Percentiles rank a stretch among this genome's conserved stretches.
These are phyloP conservation scores for Mugil cephalus DNA, from an alignment of 2,113 vertebrate species.

Conservation along the genomic window DNA sequence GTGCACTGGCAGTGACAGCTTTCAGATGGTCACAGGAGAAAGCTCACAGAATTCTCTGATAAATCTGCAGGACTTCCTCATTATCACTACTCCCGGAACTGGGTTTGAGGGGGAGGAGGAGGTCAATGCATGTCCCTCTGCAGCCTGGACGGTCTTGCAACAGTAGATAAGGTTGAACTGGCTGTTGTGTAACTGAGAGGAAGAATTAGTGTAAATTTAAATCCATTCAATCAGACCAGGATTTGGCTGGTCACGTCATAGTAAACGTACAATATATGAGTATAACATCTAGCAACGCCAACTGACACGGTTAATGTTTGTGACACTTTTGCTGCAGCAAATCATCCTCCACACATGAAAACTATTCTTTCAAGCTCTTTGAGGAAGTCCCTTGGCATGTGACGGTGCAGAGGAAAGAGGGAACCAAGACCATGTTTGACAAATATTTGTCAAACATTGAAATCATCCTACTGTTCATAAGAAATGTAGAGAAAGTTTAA, in stretches of 20 bases:
- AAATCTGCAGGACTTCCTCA: slow-evolving; percentile 49
- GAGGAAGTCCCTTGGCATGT: slow-evolving; percentile 64
- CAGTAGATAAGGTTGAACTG: slow-evolving; percentile 55
- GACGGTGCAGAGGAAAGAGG: slow-evolving; percentile 52
- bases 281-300: no score
- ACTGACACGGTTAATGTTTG: no score
- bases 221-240: not conserved
- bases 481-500: slow-evolving; percentile 23
- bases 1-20: slow-evolving; percentile 33
- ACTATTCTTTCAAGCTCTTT: slow-evolving; percentile 36
- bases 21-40: slow-evolving; percentile 46
- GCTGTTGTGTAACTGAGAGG: slow-evolving; percentile 6
- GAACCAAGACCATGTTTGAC: slow-evolving; percentile 34
- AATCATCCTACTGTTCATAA: slow-evolving; percentile 17
- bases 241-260: not conserved
- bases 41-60: slow-evolving; percentile 41
- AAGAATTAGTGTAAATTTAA: not conserved
- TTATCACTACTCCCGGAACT: slow-evolving; percentile 48
- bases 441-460: slow-evolving; percentile 46
- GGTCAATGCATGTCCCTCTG: slow-evolving; percentile 40
- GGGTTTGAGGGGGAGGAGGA: slow-evolving; percentile 5
- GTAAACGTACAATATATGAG: not conserved
- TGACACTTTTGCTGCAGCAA: not conserved
- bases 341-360: not conserved
- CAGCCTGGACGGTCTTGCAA: slow-evolving; percentile 45